These are phyloP conservation scores for Notoglanidium macrostoma DNA, from an alignment of 2,797 vertebrate species.

Conservation along the genomic window DNA sequence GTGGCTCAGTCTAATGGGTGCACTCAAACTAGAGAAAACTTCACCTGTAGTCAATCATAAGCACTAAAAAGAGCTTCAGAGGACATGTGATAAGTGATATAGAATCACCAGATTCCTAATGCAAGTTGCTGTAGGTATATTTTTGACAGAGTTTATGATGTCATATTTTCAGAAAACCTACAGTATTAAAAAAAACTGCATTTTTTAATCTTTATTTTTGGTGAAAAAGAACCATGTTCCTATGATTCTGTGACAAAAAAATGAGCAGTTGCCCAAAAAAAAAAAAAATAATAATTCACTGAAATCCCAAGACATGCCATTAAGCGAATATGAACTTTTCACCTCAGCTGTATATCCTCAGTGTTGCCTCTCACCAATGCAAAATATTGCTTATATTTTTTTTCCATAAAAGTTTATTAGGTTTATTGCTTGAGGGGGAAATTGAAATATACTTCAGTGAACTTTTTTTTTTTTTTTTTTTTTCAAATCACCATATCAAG, in stretches of 20 bases:
- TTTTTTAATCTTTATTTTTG: not conserved
- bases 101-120: not conserved
- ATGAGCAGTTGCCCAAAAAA: not conserved
- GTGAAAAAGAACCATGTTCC: not conserved
- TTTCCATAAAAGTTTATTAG: not conserved
- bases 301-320: not conserved
- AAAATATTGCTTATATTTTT: not conserved
- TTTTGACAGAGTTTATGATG: not conserved
- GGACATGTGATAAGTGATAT: not conserved
- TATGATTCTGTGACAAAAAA: not conserved
- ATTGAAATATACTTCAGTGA: not conserved
- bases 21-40: not conserved
- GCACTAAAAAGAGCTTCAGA: not conserved
- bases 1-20: not conserved
- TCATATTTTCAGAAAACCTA: not conserved
- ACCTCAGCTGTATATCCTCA: not conserved
- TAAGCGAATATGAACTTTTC: not conserved
- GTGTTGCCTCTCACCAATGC: not conserved
- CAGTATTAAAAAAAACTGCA: not conserved
- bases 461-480: not conserved
- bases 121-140: not conserved
- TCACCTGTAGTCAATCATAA: not conserved
- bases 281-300: not conserved
- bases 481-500: not conserved
- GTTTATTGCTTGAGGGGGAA: not conserved